phyloP scores from a whole-genome alignment of 1,140 invertebrate species.

The Heterodera carotae region DNA sequence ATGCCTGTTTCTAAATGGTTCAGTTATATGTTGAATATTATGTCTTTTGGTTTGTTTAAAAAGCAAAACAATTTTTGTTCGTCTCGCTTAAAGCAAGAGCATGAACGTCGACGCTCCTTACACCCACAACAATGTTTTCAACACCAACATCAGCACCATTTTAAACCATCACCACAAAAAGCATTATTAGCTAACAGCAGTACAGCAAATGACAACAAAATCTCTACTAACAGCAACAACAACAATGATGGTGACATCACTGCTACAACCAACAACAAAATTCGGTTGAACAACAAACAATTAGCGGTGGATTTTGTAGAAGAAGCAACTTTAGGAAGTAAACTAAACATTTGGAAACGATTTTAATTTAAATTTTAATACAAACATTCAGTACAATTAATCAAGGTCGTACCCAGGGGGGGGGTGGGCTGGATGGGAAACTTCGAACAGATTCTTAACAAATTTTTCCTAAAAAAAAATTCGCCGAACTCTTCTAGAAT shows the following conservation, averaged over 20 bases:
- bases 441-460: too few species aligned
- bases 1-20: too few species aligned
- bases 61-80: not conserved
- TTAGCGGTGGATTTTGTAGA: constrained; percentile 21
- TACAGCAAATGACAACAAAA: not conserved
- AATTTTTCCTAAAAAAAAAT: too few species aligned
- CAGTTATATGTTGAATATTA: too few species aligned
- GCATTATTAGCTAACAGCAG: not conserved
- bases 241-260: not conserved
- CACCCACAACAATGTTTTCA: not conserved
- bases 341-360: too few species aligned
- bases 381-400: too few species aligned
- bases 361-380: too few species aligned
- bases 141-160: not conserved
- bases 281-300: constrained; percentile 29
- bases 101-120: not conserved
- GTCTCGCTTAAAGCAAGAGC: not conserved
- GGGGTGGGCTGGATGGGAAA: too few species aligned
- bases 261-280: not conserved
- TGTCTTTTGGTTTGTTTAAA: not conserved
- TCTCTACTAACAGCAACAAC: not conserved
- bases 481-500: too few species aligned
- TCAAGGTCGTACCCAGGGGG: too few species aligned
- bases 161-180: not conserved
- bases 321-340: not conserved